phyloP scores from a whole-genome alignment of 2,888 invertebrate genomes.

The Sipunculus nudus region DNA sequence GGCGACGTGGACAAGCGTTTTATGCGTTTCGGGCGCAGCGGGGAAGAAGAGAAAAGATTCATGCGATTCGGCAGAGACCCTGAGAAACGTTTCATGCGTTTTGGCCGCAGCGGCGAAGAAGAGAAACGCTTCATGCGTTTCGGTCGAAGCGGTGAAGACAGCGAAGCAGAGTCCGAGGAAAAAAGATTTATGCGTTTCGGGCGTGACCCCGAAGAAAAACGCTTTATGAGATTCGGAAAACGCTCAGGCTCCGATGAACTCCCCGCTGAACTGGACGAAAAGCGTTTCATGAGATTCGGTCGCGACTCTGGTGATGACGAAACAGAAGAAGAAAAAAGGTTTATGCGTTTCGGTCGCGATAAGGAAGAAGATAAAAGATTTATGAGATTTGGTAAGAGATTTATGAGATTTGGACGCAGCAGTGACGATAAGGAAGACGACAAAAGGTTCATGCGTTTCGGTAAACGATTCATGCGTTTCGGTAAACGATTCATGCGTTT shows the following conservation, averaged over 20 bases:
- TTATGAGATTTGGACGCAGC: neutral
- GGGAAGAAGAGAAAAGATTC: too few species aligned
- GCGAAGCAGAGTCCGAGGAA: slow-evolving; percentile 23
- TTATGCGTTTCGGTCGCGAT: slow-evolving; percentile 20
- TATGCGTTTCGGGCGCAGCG: too few species aligned
- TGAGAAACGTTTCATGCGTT: slow-evolving; percentile 25
- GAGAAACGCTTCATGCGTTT: slow-evolving; percentile 35
- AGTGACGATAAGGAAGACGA: slow-evolving; percentile 23
- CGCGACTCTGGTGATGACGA: slow-evolving; percentile 21
- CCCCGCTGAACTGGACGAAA: slow-evolving; percentile 12
- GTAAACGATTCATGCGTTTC: slow-evolving; percentile 10
- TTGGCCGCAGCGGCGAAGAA: slow-evolving; percentile 37
- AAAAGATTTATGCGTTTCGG: slow-evolving; percentile 27
- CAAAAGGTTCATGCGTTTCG: slow-evolving; percentile 54
- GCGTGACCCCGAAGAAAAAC: slow-evolving; percentile 28
- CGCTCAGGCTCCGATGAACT: slow-evolving; percentile 11
- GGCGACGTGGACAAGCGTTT: slow-evolving; percentile 31
- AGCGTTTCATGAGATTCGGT: slow-evolving; percentile 27
- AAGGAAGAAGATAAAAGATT: slow-evolving; percentile 30
- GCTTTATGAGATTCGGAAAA: slow-evolving; percentile 26
- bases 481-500: slow-evolving; percentile 12
- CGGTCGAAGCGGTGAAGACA: slow-evolving; percentile 36
- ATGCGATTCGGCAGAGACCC: slow-evolving; percentile 34
- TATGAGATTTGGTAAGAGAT: slow-evolving; percentile 36
- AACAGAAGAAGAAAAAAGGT: slow-evolving; percentile 26